phyloP scores from a whole-genome alignment of 2,113 vertebrate genomes.

The Sapajus apella region DNA sequence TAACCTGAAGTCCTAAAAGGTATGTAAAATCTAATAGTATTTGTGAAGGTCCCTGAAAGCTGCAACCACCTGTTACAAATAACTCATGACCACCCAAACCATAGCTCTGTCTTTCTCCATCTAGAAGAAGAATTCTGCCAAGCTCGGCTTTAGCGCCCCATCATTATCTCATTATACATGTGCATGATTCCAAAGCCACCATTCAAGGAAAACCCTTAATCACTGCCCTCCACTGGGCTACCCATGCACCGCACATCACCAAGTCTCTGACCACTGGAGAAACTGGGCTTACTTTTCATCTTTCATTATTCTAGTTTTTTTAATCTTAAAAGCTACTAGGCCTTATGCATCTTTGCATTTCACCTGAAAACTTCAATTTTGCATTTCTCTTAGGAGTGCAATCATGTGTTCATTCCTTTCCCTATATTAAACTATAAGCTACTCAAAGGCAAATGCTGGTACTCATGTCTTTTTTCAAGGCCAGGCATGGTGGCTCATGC shows the following conservation, averaged over 20 bases:
- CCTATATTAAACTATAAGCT: background rate
- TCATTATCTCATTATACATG: background rate
- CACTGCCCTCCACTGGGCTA: constrained; percentile 20
- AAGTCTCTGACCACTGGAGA: background rate
- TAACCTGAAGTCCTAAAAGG: background rate
- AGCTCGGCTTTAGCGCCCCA: background rate
- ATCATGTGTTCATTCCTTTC: background rate
- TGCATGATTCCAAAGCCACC: constrained; percentile 44
- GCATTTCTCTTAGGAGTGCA: background rate
- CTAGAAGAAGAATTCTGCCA: background rate
- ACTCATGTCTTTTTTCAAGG: background rate
- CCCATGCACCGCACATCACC: background rate
- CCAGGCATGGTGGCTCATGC: background rate
- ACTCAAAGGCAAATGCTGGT: background rate
- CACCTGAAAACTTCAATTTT: background rate
- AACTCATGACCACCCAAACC: background rate
- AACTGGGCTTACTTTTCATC: background rate
- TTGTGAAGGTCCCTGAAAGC: background rate
- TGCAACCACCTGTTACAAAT: constrained; percentile 16
- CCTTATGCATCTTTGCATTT: background rate
- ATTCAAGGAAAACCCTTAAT: constrained; percentile 43
- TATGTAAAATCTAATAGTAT: background rate
- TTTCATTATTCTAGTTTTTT: background rate
- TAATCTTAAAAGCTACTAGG: background rate
- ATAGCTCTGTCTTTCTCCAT: background rate